phyloP scores from a whole-genome alignment of 2,113 vertebrate species.

The Vimba vimba region DNA sequence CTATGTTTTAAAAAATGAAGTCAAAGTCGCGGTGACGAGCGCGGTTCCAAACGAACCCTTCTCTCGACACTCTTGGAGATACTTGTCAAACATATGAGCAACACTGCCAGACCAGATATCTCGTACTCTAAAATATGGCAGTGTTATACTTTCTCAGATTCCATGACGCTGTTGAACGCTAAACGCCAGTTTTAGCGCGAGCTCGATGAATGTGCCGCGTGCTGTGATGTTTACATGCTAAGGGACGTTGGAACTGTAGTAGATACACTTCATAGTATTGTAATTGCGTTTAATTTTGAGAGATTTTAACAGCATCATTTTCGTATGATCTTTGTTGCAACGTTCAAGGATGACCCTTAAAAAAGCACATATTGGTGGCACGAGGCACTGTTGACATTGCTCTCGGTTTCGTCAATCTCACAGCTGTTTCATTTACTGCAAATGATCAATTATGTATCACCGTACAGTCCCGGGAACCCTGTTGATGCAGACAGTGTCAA shows the following conservation, averaged over 20 bases:
- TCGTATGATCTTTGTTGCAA: background rate
- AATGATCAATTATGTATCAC: conserved; percentile 32
- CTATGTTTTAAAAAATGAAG: conserved; percentile 35
- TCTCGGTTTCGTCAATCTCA: conserved; percentile 29
- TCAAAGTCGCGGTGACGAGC: background rate
- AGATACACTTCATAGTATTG: background rate
- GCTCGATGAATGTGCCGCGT: conserved; percentile 15
- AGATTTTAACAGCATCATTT: background rate
- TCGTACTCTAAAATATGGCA: background rate
- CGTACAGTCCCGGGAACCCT: background rate
- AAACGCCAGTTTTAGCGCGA: background rate
- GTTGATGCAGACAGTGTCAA: background rate
- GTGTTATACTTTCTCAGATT: background rate
- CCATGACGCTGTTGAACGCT: background rate
- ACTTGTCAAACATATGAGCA: conserved; percentile 16
- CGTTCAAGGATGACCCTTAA: background rate
- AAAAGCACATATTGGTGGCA: background rate
- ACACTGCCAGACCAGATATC: background rate
- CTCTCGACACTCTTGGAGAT: background rate
- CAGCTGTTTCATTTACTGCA: conserved; percentile 27
- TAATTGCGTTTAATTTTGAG: background rate
- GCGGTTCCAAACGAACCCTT: background rate
- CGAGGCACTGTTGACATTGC: background rate
- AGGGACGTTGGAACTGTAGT: background rate
- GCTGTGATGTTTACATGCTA: conserved; percentile 12